Base-by-base conservation (phyloP, 1,140 invertebrate species). In the Apis laboriosa region DNA sequence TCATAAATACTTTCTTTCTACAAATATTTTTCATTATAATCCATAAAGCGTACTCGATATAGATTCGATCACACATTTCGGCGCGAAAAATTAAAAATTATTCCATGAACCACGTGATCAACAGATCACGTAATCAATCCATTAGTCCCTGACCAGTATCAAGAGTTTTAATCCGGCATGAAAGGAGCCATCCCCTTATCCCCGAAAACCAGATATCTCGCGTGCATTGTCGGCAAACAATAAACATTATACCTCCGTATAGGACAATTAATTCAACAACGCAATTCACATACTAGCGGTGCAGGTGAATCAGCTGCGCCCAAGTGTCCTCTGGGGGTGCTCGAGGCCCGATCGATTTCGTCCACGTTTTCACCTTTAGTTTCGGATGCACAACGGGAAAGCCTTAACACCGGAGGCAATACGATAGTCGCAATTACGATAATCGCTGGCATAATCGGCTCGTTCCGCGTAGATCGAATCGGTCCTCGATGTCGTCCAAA, bases 401-500 rank as follows among this genome's bases (percentile, higher is more conserved):
- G 21, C 66, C 43, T 49, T 49, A n/a, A 28, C 34, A 49, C 43
- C 43, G 21, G 11, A n/a, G 66, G 43, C 66, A n/a, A 68, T 43
- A 7, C 66, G 66, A 68, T 68, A n/a, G 34, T 88, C 80, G 80
- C 88, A 88, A 90, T 92, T 92, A 92, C 91, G 85, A 90, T 91
- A 91, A 92, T 92, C 88, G 82, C 78, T 84, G 90, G 87, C 86
- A 91, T 92, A 89, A 92, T 92, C 89, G 87, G 89, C 74, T 74
- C 72, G 72, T 60, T 61, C 28, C 53, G 77, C 56, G 43, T 17
- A 1, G 43, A 49, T 75, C 79, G 74, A 74, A 77, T 77, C 75
- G 80, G 75, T 73, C 24, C 49, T 49, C 70, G 56, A 53, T 56
- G 73, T 24, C 73, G 60, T n/a, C 53, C 43, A 71, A 70, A 87